Evolutionary conservation across 2,113 vertebrate species (phyloP), one percentile per base, ranked within the genome.

Genomic region (Pionites leucogaster): DNA sequence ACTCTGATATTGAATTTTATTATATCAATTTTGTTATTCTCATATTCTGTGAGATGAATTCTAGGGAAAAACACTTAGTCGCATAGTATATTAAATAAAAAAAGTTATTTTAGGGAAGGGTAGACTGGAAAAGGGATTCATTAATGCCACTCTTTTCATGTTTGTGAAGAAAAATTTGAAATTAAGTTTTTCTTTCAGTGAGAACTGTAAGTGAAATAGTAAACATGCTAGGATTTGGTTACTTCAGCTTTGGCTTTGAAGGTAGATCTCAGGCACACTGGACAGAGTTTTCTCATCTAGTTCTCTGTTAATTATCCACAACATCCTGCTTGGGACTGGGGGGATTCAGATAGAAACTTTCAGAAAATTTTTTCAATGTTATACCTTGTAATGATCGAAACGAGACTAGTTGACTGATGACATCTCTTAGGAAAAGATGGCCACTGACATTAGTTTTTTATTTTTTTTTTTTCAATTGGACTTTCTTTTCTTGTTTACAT

Each of bases 111-210:
- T 60, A 44, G 7, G 22, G 25, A 52, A 49, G 5, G 28, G 12
- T 59, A 74, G 9, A 33, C 7, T 82, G 7, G 67, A 70, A 55
- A 90, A 76, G 47, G 1, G 3, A 67, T 31, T 29, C 2, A 20
- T 47, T 29, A 31, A 1, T 35, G 16, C 29, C 1, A 1, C 1
- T 67, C 10, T 41, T 75, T 42, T 55, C 3, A 29, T 16, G 4
- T 42, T 64, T 88, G 9, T 80, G 14, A 55, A 47, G 7, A 37
- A 28, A 3, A 8, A 7, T 25, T 63, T 55, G 25, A 82, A 47
- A 44, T n/a, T 1, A 79, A 52, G 33, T 10, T 8, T 60, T 75
- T 60, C 6, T 69, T 90, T 60, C 16, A 27, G 7, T 46, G 33
- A 75, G 7, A 71, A 22, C 14, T 53, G 19, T 7, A 33, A 52